Conservation (phyloP, 2,113 vertebrate genomes). For the Varanus komodoensis region DNA sequence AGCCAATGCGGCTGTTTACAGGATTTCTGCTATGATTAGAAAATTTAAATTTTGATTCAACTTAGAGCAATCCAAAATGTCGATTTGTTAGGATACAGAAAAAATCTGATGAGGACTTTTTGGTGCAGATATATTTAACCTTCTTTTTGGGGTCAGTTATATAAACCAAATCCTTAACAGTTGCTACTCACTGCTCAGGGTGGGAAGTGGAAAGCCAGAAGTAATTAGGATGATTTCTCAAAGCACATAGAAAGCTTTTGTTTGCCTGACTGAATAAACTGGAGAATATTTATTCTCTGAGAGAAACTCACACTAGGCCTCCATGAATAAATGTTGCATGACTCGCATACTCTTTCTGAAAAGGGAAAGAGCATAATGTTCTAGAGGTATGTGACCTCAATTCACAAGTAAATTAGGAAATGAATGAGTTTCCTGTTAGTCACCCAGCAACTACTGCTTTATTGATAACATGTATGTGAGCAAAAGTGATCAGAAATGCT, state of each 20-base stretch:
- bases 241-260: slow-evolving; percentile 54
- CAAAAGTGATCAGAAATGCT: background rate
- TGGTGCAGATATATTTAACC: slow-evolving; percentile 51
- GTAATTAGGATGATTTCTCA: slow-evolving; percentile 68
- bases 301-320: slow-evolving; percentile 18
- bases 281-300: slow-evolving; percentile 40
- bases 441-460: background rate
- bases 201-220: slow-evolving; percentile 47
- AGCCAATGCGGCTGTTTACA: background rate
- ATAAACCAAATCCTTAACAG: slow-evolving; percentile 48
- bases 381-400: background rate
- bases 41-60: background rate
- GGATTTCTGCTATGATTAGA: background rate
- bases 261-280: slow-evolving; percentile 49
- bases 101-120: slow-evolving; percentile 28
- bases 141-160: slow-evolving; percentile 50
- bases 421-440: background rate
- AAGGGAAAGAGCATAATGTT: background rate
- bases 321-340: background rate
- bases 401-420: background rate
- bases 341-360: background rate
- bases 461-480: background rate
- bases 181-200: slow-evolving; percentile 16
- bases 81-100: slow-evolving; percentile 41
- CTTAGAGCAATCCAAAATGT: background rate